Conservation (phyloP, 2,113 vertebrate genomes). For the Misgurnus anguillicaudatus region DNA sequence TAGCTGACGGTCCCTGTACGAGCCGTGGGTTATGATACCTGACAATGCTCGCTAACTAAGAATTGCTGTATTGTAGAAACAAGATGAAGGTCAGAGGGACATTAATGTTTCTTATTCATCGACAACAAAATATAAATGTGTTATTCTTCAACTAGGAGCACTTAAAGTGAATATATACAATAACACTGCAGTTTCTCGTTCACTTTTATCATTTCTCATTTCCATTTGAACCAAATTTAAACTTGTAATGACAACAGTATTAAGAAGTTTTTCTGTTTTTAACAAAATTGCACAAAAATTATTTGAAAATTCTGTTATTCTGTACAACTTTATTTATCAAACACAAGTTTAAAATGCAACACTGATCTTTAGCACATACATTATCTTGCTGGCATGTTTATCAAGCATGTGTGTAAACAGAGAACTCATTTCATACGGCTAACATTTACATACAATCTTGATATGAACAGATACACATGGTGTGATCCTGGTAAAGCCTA, state of each 20-base stretch:
- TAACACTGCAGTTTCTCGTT: too few relatives aligned
- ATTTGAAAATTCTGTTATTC: neutral
- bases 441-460: slow-evolving; percentile 17
- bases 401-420: slow-evolving; percentile 5
- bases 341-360: slow-evolving; percentile 41
- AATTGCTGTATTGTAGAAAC: neutral
- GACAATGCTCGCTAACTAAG: neutral
- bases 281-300: neutral
- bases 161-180: too few relatives aligned
- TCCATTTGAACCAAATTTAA: too few relatives aligned
- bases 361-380: slow-evolving; percentile 10
- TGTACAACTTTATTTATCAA: slow-evolving; percentile 42
- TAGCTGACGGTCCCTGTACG: neutral
- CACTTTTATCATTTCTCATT: too few relatives aligned
- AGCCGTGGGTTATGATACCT: neutral
- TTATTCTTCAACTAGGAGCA: too few relatives aligned
- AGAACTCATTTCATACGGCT: neutral
- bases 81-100: too few relatives aligned
- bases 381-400: slow-evolving; percentile 12
- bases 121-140: too few relatives aligned
- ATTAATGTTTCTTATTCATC: too few relatives aligned
- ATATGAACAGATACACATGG: neutral
- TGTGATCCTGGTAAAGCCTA: neutral
- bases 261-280: too few relatives aligned
- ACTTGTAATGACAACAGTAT: too few relatives aligned